Evolutionary conservation across 1,140 invertebrate genomes (phyloP).

Genomic region (Plutomurus gul): DNA sequence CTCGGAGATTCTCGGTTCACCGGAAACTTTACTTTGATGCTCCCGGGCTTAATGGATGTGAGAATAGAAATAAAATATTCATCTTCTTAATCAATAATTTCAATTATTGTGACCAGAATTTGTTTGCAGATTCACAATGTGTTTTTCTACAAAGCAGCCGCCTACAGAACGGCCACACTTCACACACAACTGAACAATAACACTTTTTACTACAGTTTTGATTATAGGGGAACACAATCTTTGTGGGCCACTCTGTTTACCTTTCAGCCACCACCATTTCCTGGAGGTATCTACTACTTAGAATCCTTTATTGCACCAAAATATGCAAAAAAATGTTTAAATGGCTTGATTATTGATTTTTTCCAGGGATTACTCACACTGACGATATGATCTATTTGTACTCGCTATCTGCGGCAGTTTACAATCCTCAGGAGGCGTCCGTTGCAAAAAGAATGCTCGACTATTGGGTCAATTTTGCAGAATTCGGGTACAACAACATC

Average conservation of each 20-base stretch:
- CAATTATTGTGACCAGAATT: neutral
- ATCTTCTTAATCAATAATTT: too few species aligned
- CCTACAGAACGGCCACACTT: neutral
- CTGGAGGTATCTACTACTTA: neutral
- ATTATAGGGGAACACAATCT: neutral
- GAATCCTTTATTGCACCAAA: neutral
- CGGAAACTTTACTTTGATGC: conserved; percentile 31
- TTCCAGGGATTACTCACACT: neutral
- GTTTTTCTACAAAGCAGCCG: conserved; percentile 3
- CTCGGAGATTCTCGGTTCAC: neutral
- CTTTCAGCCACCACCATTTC: neutral
- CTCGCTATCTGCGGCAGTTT: neutral
- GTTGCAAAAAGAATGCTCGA: conserved; percentile 43
- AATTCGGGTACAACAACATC: conserved; percentile 44
- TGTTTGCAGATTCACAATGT: neutral
- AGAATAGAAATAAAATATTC: neutral
- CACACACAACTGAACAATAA: neutral
- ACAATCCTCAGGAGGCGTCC: conserved; percentile 21
- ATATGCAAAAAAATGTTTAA: neutral
- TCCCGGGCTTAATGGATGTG: conserved; percentile 41
- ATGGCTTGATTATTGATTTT: neutral
- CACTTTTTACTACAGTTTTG: neutral
- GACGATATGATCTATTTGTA: conserved; percentile 50
- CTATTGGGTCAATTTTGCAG: conserved; percentile 51
- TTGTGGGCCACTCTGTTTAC: neutral